Evolutionary conservation across 1,140 invertebrate genomes (phyloP).

Genomic region (Drosophila lini): DNA sequence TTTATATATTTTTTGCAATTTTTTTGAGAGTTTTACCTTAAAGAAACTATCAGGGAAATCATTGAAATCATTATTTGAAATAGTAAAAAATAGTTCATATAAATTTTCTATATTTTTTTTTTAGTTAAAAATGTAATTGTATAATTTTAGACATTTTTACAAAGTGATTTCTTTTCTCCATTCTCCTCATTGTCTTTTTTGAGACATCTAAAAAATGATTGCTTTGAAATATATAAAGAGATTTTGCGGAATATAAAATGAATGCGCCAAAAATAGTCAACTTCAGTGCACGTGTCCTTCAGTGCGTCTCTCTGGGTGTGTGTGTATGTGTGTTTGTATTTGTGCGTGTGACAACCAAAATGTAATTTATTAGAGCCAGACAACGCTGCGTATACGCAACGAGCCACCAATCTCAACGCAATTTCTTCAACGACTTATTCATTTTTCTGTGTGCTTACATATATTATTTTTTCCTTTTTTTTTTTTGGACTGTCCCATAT

Average conservation of each 20-base stretch:
- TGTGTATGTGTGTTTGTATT: conserved; percentile 1
- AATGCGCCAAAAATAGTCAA: conserved; percentile 13
- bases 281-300: conserved; percentile 32
- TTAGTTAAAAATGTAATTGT: no score
- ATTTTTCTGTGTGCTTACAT: conserved; percentile 29
- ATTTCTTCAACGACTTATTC: conserved; percentile 39
- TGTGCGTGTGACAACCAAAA: conserved; percentile 26
- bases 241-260: conserved; percentile 7
- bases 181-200: neutral
- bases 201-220: neutral
- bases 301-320: neutral
- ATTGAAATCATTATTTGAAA: no score
- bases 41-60: neutral
- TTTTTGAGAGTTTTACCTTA: neutral
- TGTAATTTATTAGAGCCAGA: conserved; percentile 53
- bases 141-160: no score
- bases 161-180: neutral
- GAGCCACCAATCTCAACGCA: conserved; percentile 27
- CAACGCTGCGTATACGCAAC: conserved; percentile 72
- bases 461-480: conserved; percentile 5
- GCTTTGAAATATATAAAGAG: conserved; percentile 9
- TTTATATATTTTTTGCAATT: neutral
- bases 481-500: conserved; percentile 58
- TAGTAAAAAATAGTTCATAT: neutral
- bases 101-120: neutral